A percentile compares a stretch with the other conserved stretches of the same genome.
These are phyloP conservation scores for Saccopteryx bilineata DNA, from an alignment of 2,113 vertebrate species.

Conservation along the genomic window DNA sequence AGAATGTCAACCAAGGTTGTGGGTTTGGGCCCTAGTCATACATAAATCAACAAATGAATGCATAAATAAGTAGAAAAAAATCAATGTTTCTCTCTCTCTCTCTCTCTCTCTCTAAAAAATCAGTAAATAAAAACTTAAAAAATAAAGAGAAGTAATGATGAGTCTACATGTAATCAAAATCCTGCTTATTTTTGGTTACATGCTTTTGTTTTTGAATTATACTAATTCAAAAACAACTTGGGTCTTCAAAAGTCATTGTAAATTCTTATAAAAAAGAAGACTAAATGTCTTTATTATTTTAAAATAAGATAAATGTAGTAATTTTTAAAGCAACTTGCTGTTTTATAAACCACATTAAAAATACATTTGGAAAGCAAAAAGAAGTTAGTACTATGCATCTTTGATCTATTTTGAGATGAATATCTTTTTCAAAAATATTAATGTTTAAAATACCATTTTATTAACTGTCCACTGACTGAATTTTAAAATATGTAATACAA, in stretches of 20 bases:
- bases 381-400: background rate
- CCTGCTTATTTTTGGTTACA: background rate
- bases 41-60: too few species aligned
- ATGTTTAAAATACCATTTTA: background rate
- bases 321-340: background rate
- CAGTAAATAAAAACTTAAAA: too few species aligned
- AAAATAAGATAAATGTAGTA: background rate
- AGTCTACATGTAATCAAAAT: background rate
- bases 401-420: background rate
- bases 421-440: background rate
- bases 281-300: background rate
- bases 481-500: background rate
- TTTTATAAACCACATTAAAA: constrained; percentile 11
- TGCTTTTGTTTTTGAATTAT: too few species aligned
- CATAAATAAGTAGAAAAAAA: too few species aligned
- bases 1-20: too few species aligned
- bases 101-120: too few species aligned
- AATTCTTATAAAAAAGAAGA: background rate
- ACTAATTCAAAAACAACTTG: background rate
- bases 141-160: background rate
- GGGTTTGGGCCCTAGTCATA: too few species aligned
- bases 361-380: background rate
- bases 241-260: background rate
- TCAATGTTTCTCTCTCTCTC: too few species aligned
- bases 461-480: background rate